A percentile compares a stretch with the other conserved stretches of the same genome.
Conservation (phyloP, 2,113 vertebrate species). For the Eulacestoma nigropectus region DNA sequence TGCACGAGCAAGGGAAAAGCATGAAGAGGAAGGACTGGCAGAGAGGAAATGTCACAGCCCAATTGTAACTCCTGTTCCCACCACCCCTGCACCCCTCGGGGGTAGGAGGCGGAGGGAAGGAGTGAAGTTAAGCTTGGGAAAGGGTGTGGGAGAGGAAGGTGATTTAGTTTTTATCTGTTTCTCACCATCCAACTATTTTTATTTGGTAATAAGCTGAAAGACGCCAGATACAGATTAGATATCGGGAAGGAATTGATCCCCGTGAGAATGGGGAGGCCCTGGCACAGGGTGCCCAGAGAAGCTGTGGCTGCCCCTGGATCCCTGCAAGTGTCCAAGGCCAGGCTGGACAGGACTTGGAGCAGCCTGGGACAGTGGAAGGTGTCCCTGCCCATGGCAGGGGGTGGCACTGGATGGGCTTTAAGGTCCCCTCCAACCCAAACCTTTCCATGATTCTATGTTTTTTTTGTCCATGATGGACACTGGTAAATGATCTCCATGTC, state of each 20-base stretch:
- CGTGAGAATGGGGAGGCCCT: neutral
- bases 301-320: neutral
- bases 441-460: neutral
- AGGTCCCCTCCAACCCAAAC: neutral
- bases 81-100: neutral
- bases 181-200: neutral
- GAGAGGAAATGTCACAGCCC: neutral
- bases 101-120: neutral
- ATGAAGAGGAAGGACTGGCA: neutral
- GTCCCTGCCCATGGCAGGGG: neutral
- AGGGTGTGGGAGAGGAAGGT: neutral
- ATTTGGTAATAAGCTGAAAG: neutral
- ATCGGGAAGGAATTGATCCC: fast-evolving
- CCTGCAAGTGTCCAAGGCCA: neutral
- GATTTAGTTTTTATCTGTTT: neutral
- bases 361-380: fast-evolving
- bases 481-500: neutral
- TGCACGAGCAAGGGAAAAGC: neutral
- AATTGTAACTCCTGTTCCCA: fast-evolving
- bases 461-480: neutral
- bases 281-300: neutral
- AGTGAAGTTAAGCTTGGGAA: neutral
- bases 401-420: neutral
- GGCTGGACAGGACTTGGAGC: fast-evolving
- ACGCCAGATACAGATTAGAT: neutral